Conservation (phyloP, 2,113 vertebrate species). For the Pomatorhinus ruficollis region DNA sequence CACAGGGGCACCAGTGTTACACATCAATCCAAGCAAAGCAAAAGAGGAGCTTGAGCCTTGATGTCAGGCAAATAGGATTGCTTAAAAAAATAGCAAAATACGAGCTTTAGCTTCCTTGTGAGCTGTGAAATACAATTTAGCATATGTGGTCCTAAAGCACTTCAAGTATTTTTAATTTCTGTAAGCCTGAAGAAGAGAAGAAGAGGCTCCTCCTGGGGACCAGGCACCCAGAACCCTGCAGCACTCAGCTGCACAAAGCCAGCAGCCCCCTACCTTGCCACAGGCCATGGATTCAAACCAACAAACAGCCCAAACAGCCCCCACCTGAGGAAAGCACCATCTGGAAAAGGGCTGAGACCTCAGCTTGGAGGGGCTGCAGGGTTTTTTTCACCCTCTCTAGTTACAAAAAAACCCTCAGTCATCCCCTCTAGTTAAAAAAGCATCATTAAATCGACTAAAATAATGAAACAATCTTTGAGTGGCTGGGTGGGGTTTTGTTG, state of each 20-base stretch:
- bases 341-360: no score
- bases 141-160: background rate
- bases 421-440: background rate
- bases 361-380: no score
- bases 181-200: background rate
- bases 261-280: background rate
- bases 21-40: background rate
- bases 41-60: background rate
- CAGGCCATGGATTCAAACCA: background rate
- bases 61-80: rapidly evolving
- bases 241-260: background rate
- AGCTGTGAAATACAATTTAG: background rate
- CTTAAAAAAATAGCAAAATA: background rate
- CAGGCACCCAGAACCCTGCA: background rate
- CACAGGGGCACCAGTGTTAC: background rate
- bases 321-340: background rate
- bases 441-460: background rate
- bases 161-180: background rate
- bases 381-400: rapidly evolving
- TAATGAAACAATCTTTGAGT: background rate
- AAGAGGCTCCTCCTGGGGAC: background rate
- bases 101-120: background rate
- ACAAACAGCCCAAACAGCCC: background rate
- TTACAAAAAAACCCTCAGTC: background rate
- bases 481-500: background rate